Percentiles rank a stretch among this genome's conserved stretches.
Conservation (phyloP, 1,140 invertebrate species). For the Hermetia illucens region DNA sequence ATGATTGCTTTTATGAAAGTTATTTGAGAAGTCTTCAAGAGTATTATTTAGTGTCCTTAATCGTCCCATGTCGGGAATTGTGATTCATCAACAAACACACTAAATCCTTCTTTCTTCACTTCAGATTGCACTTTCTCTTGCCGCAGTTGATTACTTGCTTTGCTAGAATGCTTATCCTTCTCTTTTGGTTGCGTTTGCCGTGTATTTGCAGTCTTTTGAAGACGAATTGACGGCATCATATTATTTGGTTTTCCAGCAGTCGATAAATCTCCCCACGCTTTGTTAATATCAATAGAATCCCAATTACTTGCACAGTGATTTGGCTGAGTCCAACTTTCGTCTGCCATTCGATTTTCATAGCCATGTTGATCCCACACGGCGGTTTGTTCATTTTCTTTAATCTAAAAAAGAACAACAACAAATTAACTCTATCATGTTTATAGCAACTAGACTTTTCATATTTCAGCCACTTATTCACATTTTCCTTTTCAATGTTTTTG, state of each 20-base stretch:
- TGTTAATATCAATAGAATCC: constrained; percentile 1
- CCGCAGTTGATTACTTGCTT: neutral
- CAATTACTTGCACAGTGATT: constrained; percentile 17
- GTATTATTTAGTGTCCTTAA: constrained; percentile 11
- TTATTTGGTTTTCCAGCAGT: neutral
- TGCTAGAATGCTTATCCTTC: too few relatives aligned
- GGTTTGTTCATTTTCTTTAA: constrained; percentile 27
- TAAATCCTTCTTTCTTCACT: constrained; percentile 15
- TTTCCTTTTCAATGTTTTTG: neutral
- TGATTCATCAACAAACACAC: constrained; percentile 29
- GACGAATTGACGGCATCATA: neutral
- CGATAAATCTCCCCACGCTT: too few relatives aligned
- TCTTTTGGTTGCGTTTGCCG: neutral
- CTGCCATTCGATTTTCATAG: constrained; percentile 25
- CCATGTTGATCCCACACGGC: constrained; percentile 30
- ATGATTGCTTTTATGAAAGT: too few relatives aligned
- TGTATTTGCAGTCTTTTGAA: neutral
- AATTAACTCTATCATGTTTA: too few relatives aligned
- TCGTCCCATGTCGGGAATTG: constrained; percentile 30
- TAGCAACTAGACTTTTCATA: too few relatives aligned
- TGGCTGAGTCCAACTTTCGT: constrained; percentile 27
- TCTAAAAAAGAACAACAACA: constrained; percentile 10
- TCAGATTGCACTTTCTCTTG: neutral
- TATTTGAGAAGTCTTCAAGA: too few relatives aligned
- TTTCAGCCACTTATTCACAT: too few relatives aligned